Evolutionary conservation across 2,888 invertebrate genomes (phyloP).

Genomic region (Ectemnius continuus): DNA sequence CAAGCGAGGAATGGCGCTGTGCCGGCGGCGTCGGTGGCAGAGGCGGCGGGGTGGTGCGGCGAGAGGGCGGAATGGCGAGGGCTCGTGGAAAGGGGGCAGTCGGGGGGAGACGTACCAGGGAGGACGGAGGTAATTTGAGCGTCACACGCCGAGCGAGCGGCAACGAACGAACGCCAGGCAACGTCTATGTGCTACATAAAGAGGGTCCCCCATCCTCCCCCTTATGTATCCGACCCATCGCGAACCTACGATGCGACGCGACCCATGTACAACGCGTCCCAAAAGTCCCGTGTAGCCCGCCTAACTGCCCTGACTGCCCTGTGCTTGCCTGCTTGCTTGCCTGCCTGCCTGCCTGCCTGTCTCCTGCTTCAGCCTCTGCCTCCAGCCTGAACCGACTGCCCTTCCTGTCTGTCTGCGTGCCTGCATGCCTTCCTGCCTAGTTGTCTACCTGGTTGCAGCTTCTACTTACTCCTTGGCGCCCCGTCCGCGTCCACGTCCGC

Average conservation of each 20-base stretch:
- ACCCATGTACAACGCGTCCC: conserved; percentile 68
- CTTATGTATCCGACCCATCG: conserved; percentile 76
- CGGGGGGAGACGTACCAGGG: conserved; percentile 56
- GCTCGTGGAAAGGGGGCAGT: conserved; percentile 57
- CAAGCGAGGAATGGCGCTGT: conserved; percentile 40
- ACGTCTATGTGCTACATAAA: conserved; percentile 77
- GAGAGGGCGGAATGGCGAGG: conserved; percentile 31
- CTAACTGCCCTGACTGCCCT: conserved; percentile 24
- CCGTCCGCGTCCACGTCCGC: conserved; percentile 13
- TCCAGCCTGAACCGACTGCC: background rate
- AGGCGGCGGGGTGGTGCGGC: conserved; percentile 43
- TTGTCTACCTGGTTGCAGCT: conserved; percentile 41
- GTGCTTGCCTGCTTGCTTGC: conserved; percentile 26
- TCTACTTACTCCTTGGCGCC: conserved; percentile 29
- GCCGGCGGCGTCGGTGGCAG: conserved; percentile 23
- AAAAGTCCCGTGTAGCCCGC: conserved; percentile 66
- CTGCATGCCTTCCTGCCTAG: conserved; percentile 56
- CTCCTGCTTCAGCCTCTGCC: conserved; percentile 36
- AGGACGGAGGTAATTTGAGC: conserved; percentile 77
- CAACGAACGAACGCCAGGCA: conserved; percentile 72
- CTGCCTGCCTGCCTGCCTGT: conserved; percentile 26
- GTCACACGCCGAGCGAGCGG: conserved; percentile 76
- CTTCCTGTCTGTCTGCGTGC: conserved; percentile 24
- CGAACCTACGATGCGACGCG: conserved; percentile 72
- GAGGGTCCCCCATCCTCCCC: conserved; percentile 67